Conservation (phyloP, 2,113 vertebrate genomes). For the Syrmaticus mikado region DNA sequence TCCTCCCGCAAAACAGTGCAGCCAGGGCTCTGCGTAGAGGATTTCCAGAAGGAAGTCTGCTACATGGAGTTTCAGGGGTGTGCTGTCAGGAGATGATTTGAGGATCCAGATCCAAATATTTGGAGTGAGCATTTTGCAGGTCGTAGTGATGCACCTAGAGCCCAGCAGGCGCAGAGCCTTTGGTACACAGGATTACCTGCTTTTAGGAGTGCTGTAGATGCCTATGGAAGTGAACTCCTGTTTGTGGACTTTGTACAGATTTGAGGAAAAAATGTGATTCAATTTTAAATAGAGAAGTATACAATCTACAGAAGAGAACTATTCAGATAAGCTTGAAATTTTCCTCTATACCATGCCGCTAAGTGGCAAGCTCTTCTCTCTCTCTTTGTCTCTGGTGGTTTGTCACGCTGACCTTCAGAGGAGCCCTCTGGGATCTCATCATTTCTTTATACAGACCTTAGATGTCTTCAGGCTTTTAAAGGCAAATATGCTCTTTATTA, state of each 20-base stretch:
- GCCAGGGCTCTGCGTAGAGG: background rate
- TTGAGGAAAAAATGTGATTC: background rate
- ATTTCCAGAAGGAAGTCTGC: background rate
- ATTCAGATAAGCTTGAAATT: background rate
- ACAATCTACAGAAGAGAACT: background rate
- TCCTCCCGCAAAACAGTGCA: background rate
- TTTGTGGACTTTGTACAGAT: background rate
- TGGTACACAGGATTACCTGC: background rate
- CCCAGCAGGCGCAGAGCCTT: accelerated
- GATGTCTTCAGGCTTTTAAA: slow-evolving; percentile 27
- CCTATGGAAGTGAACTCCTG: accelerated
- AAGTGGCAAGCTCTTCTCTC: background rate
- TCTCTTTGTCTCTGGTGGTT: background rate
- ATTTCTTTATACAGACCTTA: background rate
- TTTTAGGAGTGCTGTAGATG: background rate
- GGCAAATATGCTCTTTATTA: background rate
- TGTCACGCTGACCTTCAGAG: slow-evolving; percentile 50
- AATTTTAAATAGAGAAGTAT: background rate
- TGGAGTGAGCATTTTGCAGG: background rate
- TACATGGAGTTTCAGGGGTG: accelerated
- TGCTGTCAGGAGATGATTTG: background rate
- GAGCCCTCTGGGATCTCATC: slow-evolving; percentile 34
- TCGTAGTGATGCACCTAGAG: background rate
- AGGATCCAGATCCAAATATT: background rate
- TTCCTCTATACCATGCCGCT: background rate